Base-by-base conservation (phyloP, 2,113 vertebrate genomes). In the Copsychus sechellarum region DNA sequence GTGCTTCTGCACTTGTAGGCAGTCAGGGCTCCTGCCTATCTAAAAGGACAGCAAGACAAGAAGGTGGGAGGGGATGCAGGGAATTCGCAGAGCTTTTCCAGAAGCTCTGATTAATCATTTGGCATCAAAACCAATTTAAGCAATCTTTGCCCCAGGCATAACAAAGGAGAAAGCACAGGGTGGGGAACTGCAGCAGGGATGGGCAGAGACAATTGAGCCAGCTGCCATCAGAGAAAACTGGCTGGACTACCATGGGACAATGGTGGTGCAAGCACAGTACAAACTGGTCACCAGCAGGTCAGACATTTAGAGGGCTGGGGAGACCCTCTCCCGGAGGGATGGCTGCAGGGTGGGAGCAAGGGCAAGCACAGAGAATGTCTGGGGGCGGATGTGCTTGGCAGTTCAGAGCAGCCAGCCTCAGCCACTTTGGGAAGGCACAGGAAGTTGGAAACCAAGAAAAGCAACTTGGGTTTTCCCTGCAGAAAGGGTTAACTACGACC, bases 61-160 rank as follows among this genome's bases (percentile, higher is more conserved):
- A 28, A 4, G 6, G 21, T 40, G 9, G 66, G 60, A 74, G 54
- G 29, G 12, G 13, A 26, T 20, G 11, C 2, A 1, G 14, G 21
- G 58, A 82, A 80, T 58, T 94, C 73, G 21, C 29, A 88, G 69
- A 45, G 24, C 8, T 95, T 92, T 77, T 92, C 71, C 79, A 90
- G 92, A 83, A 64, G 76, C 79, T 83, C 86, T 86, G 85, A 88
- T 88, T 88, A 95, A 85, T 69, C 0, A 0, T 78, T 79, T 95
- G 53, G 83, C 78, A 87, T 31, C 33, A 43, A 60, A 28, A 38
- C 36, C 36, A 45, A 33, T 82, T 96, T 94, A 87, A 93, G 87
- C 90, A 95, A 94, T 94, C 71, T 90, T 80, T 70, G 64, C 95
- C 82, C 14, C 38, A 86, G 92, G 96, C 82, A 83, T 65, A 88